Conservation (phyloP, 2,888 invertebrate species). For the Coronaproctus castanopsis region DNA sequence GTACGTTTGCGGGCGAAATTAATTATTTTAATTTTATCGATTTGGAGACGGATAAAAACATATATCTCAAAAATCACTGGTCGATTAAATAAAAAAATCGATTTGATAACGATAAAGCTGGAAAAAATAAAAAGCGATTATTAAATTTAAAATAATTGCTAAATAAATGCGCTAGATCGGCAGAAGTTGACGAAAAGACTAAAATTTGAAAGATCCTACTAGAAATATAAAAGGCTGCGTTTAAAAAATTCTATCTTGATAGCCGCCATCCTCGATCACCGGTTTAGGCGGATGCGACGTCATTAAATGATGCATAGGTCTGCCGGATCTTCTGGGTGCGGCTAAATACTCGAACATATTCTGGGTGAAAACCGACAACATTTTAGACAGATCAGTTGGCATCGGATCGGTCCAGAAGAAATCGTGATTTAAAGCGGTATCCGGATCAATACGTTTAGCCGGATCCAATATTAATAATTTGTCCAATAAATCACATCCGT, state of each 20-base stretch:
- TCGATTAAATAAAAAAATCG: no score
- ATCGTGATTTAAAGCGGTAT: constrained; percentile 85
- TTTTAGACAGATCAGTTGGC: constrained; percentile 75
- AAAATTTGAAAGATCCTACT: no score
- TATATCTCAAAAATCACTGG: no score
- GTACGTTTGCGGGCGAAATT: no score
- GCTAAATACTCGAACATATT: constrained; percentile 91
- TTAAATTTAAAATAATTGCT: no score
- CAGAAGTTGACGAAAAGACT: no score
- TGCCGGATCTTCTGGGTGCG: constrained; percentile 46
- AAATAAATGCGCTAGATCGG: no score
- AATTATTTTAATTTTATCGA: no score
- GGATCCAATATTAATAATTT: constrained; percentile 82
- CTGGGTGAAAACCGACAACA: constrained; percentile 71
- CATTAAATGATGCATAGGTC: constrained; percentile 37
- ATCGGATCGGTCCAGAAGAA: constrained; percentile 98
- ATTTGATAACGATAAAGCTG: no score
- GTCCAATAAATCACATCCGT: constrained; percentile 82
- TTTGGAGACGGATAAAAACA: no score
- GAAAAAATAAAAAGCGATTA: no score
- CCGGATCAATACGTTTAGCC: constrained; percentile 64
- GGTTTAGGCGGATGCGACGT: constrained; percentile 26
- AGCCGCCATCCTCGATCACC: constrained; percentile 41
- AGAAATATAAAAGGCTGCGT: no score
- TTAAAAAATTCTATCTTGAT: constrained; percentile 67